Evolutionary conservation across 2,113 vertebrate genomes (phyloP).

Genomic region (Collichthys lucidus): DNA sequence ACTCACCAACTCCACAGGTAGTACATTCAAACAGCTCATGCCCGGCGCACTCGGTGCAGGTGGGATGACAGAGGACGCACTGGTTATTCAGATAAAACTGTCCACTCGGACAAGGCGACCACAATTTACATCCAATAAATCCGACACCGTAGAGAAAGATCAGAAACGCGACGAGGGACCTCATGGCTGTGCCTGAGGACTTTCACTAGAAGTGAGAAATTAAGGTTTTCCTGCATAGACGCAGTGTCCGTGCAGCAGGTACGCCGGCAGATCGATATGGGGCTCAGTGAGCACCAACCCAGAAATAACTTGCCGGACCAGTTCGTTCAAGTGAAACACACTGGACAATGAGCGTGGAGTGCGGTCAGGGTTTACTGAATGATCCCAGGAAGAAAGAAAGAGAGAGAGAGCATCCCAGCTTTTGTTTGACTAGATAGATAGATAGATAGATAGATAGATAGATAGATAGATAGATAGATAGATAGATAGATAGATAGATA

Average conservation of each 20-base stretch:
- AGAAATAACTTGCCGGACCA: slow-evolving; percentile 72
- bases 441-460: slow-evolving; percentile 4
- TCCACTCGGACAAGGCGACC: slow-evolving; percentile 76
- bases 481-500: neutral
- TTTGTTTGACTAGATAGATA: neutral
- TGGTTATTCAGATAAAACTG: slow-evolving; percentile 81
- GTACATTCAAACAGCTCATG: slow-evolving; percentile 84
- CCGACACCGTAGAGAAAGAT: slow-evolving; percentile 49
- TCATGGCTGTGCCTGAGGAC: slow-evolving; percentile 70
- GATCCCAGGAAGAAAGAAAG: neutral
- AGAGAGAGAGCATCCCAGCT: slow-evolving; percentile 13
- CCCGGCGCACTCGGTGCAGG: slow-evolving; percentile 82
- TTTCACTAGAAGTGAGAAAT: slow-evolving; percentile 33
- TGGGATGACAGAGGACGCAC: slow-evolving; percentile 83
- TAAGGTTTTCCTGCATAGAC: slow-evolving; percentile 33
- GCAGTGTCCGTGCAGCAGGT: slow-evolving; percentile 67
- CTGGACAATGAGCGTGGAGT: slow-evolving; percentile 61
- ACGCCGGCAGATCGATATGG: slow-evolving; percentile 49
- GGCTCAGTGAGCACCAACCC: slow-evolving; percentile 49
- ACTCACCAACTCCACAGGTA: slow-evolving; percentile 83
- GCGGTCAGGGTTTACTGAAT: slow-evolving; percentile 45
- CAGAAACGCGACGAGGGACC: slow-evolving; percentile 39
- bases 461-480: neutral
- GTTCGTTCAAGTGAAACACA: slow-evolving; percentile 64
- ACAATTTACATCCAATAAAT: slow-evolving; percentile 56